Evolutionary conservation across 2,113 vertebrate species (phyloP).

Genomic region (Donacobius atricapilla): DNA sequence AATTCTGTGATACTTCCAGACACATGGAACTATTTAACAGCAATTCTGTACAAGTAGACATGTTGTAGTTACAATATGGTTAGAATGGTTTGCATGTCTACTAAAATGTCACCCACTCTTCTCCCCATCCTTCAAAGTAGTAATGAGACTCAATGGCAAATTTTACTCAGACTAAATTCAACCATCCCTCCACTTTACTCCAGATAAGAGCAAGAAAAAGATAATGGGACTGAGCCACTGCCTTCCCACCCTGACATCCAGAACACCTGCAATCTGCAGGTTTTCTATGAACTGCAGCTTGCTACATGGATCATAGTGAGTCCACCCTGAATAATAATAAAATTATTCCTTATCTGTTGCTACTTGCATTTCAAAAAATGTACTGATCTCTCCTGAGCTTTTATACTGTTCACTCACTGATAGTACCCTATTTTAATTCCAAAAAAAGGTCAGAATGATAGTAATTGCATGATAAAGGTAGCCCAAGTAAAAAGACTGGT

Average conservation of each 20-base stretch:
- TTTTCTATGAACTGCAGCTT: not conserved
- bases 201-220: not conserved
- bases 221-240: not conserved
- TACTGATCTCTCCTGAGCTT: not conserved
- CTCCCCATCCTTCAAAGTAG: not conserved
- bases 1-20: not conserved
- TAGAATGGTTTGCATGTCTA: not conserved
- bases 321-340: not conserved
- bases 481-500: not conserved
- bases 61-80: not conserved
- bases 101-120: not conserved
- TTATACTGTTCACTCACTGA: not conserved
- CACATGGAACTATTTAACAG: not conserved
- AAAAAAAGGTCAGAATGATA: not conserved
- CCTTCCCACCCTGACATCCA: not conserved
- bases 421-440: not conserved
- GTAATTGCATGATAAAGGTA: not conserved
- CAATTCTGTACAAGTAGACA: not conserved
- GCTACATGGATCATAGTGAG: not conserved
- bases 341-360: not conserved
- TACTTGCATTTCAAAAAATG: not conserved
- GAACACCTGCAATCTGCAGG: not conserved
- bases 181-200: not conserved
- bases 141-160: not conserved
- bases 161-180: not conserved